Conservation (phyloP, 2,888 invertebrate genomes). For the Mayetiola destructor region DNA sequence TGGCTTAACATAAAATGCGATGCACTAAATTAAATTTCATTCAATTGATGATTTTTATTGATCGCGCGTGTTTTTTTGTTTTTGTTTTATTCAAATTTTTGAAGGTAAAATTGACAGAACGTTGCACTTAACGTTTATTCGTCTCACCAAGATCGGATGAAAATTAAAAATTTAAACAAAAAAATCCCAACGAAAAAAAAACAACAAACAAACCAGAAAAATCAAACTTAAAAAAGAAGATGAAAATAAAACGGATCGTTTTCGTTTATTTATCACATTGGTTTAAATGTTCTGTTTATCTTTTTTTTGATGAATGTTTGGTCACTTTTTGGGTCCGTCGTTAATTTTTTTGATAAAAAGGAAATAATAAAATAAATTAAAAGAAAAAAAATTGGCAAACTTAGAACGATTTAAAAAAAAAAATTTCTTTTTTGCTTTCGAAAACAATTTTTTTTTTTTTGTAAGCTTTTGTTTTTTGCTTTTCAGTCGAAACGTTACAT, state of each 20-base stretch:
- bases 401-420: too few species aligned
- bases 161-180: background rate
- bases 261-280: conserved; percentile 8
- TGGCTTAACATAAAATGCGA: background rate
- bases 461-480: background rate
- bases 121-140: background rate
- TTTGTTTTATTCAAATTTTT: background rate
- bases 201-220: background rate
- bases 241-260: background rate
- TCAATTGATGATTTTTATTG: background rate
- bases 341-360: background rate
- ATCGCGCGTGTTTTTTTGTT: background rate
- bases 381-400: background rate
- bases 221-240: conserved; percentile 1
- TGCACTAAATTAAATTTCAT: conserved; percentile 3
- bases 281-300: too few species aligned
- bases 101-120: background rate
- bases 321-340: background rate
- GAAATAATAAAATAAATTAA: background rate
- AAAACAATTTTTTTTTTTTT: background rate
- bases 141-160: too few species aligned
- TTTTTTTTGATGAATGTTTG: background rate
- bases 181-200: background rate
- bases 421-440: too few species aligned
- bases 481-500: background rate